Conservation (phyloP, 2,113 vertebrate species). For the Pseudopipra pipra region DNA sequence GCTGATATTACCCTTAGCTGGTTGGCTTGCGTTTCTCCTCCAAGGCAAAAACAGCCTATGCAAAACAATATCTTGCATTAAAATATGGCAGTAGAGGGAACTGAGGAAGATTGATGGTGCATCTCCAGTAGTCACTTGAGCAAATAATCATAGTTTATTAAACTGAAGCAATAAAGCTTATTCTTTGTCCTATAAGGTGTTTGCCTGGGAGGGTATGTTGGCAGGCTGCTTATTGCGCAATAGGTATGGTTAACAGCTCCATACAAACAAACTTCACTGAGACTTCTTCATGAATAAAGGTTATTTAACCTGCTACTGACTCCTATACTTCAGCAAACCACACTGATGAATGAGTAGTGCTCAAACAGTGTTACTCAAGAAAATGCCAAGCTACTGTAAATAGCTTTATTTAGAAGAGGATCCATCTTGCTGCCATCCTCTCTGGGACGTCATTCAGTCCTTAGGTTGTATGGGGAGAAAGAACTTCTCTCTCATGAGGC, state of each 20-base stretch:
- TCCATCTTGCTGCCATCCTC: not conserved
- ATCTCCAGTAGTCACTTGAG: not conserved
- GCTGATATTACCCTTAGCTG: not conserved
- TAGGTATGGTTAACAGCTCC: not conserved
- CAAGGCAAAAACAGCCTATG: not conserved
- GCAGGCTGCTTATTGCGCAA: not conserved
- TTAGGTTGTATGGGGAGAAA: not conserved
- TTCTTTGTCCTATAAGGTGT: not conserved
- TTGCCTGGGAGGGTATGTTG: not conserved
- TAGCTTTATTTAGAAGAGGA: not conserved
- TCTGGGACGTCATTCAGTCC: not conserved
- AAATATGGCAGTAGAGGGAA: not conserved
- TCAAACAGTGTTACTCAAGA: rapidly evolving
- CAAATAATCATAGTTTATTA: not conserved
- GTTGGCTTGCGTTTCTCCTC: not conserved
- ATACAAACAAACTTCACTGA: not conserved
- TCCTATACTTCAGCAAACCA: not conserved
- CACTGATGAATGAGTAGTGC: not conserved
- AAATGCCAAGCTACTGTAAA: not conserved
- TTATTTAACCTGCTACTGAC: not conserved
- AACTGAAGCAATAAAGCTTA: not conserved
- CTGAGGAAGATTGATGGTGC: not conserved
- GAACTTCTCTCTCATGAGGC: not conserved
- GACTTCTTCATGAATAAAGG: not conserved
- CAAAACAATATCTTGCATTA: not conserved